Conservation (phyloP, 2,113 vertebrate species). For the Elgaria multicarinata region DNA sequence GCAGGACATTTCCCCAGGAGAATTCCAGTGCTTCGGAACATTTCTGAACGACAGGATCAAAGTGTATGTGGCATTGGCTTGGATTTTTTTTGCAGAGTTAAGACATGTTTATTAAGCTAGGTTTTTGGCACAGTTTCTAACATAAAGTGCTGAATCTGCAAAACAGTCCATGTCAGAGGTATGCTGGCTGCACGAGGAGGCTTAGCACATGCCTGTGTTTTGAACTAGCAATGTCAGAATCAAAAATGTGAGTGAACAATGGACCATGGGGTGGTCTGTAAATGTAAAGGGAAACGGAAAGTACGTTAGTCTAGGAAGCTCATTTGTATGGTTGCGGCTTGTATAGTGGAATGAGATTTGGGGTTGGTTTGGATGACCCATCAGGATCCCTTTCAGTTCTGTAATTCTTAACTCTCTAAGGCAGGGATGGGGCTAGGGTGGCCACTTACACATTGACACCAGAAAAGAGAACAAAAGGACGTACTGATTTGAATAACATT, state of each 20-base stretch:
- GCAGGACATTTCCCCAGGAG: constrained; percentile 44
- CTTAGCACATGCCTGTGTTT: background rate
- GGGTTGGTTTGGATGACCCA: background rate
- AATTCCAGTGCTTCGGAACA: constrained; percentile 50
- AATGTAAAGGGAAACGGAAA: background rate
- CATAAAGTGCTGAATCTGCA: constrained; percentile 8
- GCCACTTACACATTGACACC: no score
- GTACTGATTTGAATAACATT: no score
- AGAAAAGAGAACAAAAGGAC: no score
- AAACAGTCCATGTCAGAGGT: background rate
- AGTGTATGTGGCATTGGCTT: background rate
- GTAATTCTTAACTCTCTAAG: background rate
- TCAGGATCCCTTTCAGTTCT: background rate
- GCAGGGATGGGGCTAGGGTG: no score
- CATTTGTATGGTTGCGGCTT: background rate
- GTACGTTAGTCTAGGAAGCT: background rate
- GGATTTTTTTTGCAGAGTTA: constrained; percentile 39
- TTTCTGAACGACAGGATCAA: constrained; percentile 6
- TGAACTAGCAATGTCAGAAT: background rate
- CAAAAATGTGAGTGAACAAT: constrained; percentile 20
- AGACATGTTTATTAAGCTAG: constrained; percentile 21
- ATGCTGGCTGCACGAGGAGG: background rate
- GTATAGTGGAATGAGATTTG: background rate
- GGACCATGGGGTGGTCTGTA: background rate
- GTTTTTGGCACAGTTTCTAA: background rate